These are phyloP conservation scores for Nebria ingens DNA, from an alignment of 1,140 invertebrate genomes.

Conservation along the genomic window DNA sequence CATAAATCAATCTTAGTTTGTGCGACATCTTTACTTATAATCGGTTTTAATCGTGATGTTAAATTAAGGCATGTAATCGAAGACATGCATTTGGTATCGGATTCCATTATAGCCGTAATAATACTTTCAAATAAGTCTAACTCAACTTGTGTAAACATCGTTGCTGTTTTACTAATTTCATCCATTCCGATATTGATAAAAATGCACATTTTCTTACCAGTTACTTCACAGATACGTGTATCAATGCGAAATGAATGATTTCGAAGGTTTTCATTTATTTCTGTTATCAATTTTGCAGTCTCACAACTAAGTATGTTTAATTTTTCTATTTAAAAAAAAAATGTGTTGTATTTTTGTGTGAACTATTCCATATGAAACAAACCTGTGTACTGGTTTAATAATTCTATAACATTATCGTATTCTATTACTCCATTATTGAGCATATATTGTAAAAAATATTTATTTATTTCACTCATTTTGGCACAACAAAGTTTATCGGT, in stretches of 20 bases:
- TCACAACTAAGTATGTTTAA: not conserved
- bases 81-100: not conserved
- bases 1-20: not conserved
- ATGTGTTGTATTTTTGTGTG: too few relatives aligned
- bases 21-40: not conserved
- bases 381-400: not conserved
- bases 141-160: not conserved
- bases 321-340: not conserved
- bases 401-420: not conserved
- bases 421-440: not conserved
- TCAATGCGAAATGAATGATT: constrained; percentile 4
- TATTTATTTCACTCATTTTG: too few relatives aligned
- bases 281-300: too few relatives aligned
- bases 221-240: not conserved
- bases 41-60: not conserved
- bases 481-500: too few relatives aligned
- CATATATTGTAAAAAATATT: not conserved
- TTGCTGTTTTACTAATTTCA: not conserved
- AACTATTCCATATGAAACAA: too few relatives aligned
- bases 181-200: not conserved
- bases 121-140: not conserved
- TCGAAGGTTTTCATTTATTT: not conserved
- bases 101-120: not conserved
- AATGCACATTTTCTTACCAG: not conserved
- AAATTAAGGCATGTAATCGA: not conserved